Conservation (phyloP, 2,888 invertebrate species). For the Anticlea derivata region DNA sequence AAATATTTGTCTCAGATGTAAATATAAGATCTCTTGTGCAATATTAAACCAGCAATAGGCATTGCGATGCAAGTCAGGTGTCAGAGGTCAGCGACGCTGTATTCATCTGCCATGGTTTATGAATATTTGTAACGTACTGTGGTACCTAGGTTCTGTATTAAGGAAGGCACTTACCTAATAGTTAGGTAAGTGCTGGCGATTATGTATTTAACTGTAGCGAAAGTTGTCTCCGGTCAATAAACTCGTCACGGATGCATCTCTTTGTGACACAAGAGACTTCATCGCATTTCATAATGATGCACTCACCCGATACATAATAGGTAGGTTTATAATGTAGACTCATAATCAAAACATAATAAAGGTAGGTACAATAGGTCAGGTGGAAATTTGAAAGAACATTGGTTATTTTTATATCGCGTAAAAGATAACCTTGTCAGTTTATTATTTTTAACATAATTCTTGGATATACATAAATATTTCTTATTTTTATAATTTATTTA, state of each 20-base stretch:
- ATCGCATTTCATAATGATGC: constrained; percentile 56
- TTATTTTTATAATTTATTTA: too few species aligned
- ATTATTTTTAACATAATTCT: too few species aligned
- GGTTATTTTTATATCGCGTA: too few species aligned
- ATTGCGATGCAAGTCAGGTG: constrained; percentile 37
- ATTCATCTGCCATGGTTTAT: constrained; percentile 30
- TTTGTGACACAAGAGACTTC: constrained; percentile 49
- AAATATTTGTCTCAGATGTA: not conserved
- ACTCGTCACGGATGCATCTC: constrained; percentile 63
- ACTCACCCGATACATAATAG: constrained; percentile 40
- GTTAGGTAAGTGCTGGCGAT: constrained; percentile 38
- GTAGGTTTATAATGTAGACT: too few species aligned
- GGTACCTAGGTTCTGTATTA: not conserved
- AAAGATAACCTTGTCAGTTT: too few species aligned
- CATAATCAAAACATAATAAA: too few species aligned
- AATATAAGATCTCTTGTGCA: constrained; percentile 14
- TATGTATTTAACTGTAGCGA: constrained; percentile 62
- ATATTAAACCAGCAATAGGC: constrained; percentile 20
- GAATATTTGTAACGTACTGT: constrained; percentile 17
- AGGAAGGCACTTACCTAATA: constrained; percentile 10
- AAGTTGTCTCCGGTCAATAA: constrained; percentile 66
- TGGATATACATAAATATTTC: too few species aligned
- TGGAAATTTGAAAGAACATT: too few species aligned
- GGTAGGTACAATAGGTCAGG: too few species aligned
- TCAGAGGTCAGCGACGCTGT: constrained; percentile 40